Evolutionary conservation across 92 coral and sea anemone genomes (phyloP), one percentile per base, ranked within the genome.

Genomic region (Epizoanthus illoricatus): DNA sequence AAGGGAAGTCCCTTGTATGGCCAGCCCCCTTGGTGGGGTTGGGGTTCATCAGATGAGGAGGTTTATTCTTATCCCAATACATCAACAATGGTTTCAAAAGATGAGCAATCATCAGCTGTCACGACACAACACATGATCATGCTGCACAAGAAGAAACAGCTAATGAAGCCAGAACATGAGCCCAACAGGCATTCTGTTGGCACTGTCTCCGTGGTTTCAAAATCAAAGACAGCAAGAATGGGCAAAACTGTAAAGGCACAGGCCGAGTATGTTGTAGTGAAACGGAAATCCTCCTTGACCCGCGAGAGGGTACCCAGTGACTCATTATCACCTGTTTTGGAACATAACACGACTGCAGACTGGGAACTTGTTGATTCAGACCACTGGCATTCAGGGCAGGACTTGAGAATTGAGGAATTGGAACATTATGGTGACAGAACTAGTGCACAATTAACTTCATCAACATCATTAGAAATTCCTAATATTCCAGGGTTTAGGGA

Each of bases 11-110:
- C 87, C 8, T 65, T 91, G 84, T 93, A 93, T 60, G 97, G 97
- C 0, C 97, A 93, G 75, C 97, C 97, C 4, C 94, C 97, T 4
- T 93, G 97, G 97, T 93, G 97, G 97, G 94, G 97, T 3, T 93
- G 97, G 97, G 97, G 94, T 1, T 89, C 97, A 3, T 88, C 94
- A 8, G 97, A 93, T 28, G 97, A 91, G 6, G 97, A 92, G 41
- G 79, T 90, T 28, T 92, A 92, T 74, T 85, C 90, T 20, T 92
- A 92, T 43, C 97, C 97, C 1, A 89, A 92, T 85, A 81, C 93
- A 0, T 90, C 96, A 8, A 87, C 93, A 15, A 75, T 91, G n/a
- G 84, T 85, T 42, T 43, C 73, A 0, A 73, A 55, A 69, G 88
- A 65, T 4, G 84, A 64, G n/a, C 33, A 49, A 21, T 36, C 23